These are phyloP conservation scores for Pseudopipra pipra DNA, from an alignment of 2,113 vertebrate genomes.

Conservation along the genomic window DNA sequence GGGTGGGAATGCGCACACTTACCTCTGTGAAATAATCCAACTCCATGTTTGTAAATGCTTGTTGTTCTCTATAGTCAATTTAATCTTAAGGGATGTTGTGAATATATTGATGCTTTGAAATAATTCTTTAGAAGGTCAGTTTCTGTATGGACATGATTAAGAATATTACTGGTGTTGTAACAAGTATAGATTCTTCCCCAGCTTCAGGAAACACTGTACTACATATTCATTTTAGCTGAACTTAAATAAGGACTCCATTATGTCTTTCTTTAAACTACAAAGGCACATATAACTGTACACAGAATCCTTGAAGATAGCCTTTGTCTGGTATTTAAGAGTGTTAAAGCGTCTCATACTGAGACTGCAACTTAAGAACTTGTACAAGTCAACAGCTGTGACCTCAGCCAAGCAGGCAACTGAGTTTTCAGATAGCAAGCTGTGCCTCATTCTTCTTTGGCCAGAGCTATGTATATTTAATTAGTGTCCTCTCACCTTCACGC, in stretches of 20 bases:
- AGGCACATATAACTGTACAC: background rate
- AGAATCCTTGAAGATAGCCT: constrained; percentile 10
- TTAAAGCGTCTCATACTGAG: constrained; percentile 26
- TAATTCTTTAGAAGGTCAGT: background rate
- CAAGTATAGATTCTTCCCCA: background rate
- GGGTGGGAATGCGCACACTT: background rate
- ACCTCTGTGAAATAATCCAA: background rate
- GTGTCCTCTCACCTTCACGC: constrained; percentile 91
- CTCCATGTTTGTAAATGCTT: background rate
- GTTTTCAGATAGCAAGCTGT: constrained; percentile 89
- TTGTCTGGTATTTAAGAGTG: constrained; percentile 31
- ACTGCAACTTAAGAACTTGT: constrained; percentile 48
- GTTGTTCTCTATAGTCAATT: background rate
- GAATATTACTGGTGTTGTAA: background rate
- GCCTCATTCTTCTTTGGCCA: constrained; percentile 86
- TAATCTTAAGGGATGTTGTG: background rate
- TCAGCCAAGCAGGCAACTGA: constrained; percentile 81
- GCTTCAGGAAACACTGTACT: background rate
- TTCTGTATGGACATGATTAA: background rate
- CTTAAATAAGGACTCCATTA: background rate
- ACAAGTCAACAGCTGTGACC: constrained; percentile 89
- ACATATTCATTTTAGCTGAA: background rate
- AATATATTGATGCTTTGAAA: background rate
- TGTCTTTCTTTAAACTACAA: background rate
- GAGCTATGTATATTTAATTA: constrained; percentile 93